A percentile compares a stretch with the other conserved stretches of the same genome.
These are phyloP conservation scores for Rousettus madagascariensis DNA, from an alignment of 2,797 vertebrate species.

Conservation along the genomic window DNA sequence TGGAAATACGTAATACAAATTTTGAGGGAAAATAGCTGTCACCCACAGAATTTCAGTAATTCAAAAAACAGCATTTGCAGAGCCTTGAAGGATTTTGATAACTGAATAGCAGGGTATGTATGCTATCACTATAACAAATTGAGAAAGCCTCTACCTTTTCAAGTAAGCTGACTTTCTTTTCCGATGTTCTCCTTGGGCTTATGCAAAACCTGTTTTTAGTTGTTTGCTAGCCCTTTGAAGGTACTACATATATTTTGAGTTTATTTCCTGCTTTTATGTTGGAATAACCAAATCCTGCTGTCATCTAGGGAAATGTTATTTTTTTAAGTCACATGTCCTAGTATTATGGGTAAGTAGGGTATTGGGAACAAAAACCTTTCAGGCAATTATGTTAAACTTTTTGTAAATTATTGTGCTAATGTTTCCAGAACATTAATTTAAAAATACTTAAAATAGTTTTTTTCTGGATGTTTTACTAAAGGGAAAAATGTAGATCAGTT, in stretches of 20 bases:
- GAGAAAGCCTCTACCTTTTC: conserved; percentile 38
- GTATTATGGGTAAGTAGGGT: neutral
- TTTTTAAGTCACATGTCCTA: neutral
- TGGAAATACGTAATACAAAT: conserved; percentile 13
- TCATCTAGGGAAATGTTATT: neutral
- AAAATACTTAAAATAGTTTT: conserved; percentile 45
- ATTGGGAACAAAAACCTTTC: neutral
- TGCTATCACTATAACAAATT: conserved; percentile 21
- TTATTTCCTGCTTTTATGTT: conserved; percentile 10
- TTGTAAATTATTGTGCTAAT: conserved; percentile 23
- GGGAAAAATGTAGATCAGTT: conserved; percentile 25
- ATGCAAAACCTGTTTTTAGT: neutral
- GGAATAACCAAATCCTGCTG: neutral
- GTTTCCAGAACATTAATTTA: conserved; percentile 35
- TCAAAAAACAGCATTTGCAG: neutral
- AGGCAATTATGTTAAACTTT: neutral
- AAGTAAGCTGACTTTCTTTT: neutral
- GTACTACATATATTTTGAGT: neutral
- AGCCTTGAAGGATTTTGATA: conserved; percentile 31
- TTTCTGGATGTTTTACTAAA: conserved; percentile 20
- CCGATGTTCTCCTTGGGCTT: neutral
- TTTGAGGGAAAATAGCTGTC: neutral
- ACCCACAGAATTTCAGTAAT: neutral
- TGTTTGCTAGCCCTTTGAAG: neutral
- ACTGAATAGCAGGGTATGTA: neutral